These are phyloP conservation scores for Brachyptera risi DNA, from an alignment of 2,888 invertebrate genomes.

Conservation along the genomic window DNA sequence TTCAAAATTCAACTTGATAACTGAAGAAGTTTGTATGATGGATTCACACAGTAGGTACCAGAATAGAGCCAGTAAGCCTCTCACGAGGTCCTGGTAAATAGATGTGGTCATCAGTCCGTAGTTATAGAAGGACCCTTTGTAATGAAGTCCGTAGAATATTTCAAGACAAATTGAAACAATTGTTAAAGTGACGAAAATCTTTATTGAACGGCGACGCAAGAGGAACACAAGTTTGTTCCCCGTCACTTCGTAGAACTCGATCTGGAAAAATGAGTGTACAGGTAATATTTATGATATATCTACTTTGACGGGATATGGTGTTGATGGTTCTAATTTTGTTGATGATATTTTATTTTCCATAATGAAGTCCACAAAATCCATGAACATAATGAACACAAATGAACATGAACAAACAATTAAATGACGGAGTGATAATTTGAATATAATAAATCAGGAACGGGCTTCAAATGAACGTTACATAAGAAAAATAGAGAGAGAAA, in stretches of 20 bases:
- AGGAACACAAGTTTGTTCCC: not conserved
- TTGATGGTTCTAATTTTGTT: no score
- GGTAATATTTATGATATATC: no score
- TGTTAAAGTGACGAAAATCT: not conserved
- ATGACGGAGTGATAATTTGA: no score
- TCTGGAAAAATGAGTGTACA: no score
- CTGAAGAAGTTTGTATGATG: slow-evolving; percentile 59
- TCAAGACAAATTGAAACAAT: not conserved
- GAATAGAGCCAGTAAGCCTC: slow-evolving; percentile 54
- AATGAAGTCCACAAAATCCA: no score
- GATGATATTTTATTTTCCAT: no score
- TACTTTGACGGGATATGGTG: no score
- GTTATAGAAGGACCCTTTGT: not conserved
- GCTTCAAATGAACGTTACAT: no score
- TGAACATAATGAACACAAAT: no score
- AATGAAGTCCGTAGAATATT: not conserved
- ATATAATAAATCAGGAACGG: no score
- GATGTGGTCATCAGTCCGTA: not conserved
- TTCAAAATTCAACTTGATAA: not conserved
- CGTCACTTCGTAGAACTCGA: not conserved
- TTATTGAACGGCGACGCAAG: not conserved
- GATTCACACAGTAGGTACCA: slow-evolving; percentile 67
- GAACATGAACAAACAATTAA: no score
- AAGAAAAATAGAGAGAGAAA: no score
- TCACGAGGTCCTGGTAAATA: slow-evolving; percentile 8